These are phyloP conservation scores for Heliconius ismenius DNA, from an alignment of 2,888 invertebrate genomes.

Conservation along the genomic window DNA sequence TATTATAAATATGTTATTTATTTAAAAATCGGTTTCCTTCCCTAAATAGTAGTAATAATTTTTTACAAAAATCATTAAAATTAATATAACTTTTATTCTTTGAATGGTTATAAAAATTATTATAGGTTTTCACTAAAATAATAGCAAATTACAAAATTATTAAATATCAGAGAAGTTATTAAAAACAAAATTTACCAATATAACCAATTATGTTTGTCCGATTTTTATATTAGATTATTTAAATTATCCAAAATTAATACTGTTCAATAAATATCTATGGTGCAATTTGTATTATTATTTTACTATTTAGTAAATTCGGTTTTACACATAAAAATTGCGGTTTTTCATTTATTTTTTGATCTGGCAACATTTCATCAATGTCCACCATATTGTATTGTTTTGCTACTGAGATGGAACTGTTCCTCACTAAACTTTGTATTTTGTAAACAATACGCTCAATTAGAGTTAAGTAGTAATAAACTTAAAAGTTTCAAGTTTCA, in stretches of 20 bases:
- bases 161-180: no score
- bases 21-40: no score
- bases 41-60: no score
- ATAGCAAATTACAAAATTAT: no score
- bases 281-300: neutral
- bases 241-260: neutral
- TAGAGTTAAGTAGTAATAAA: conserved; percentile 1
- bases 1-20: neutral
- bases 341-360: neutral
- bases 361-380: conserved; percentile 19
- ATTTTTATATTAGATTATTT: no score
- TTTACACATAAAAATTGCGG: neutral
- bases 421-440: conserved; percentile 49
- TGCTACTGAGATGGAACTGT: conserved; percentile 55
- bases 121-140: no score
- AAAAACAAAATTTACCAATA: no score
- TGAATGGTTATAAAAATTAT: no score
- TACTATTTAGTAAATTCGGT: neutral
- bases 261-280: neutral
- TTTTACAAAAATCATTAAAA: no score
- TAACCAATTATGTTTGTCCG: no score
- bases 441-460: conserved; percentile 45
- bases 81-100: no score
- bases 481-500: neutral
- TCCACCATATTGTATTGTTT: conserved; percentile 50